Evolutionary conservation across 2,888 invertebrate genomes (phyloP).

Genomic region (Hylaea fasciaria): DNA sequence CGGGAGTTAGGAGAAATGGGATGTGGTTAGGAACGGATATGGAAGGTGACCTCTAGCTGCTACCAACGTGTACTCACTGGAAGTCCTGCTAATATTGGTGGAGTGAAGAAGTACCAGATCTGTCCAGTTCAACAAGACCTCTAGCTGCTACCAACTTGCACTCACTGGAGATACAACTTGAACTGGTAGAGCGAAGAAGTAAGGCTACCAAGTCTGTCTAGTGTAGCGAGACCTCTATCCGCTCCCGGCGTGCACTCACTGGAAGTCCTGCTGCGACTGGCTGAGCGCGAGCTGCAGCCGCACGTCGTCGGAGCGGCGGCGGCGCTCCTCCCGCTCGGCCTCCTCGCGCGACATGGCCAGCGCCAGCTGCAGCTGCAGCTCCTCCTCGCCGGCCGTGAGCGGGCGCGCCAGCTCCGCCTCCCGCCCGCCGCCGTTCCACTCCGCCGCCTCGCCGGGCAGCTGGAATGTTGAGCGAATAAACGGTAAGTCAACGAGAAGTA

Average conservation of each 20-base stretch:
- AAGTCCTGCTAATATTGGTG: too few species aligned
- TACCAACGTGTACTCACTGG: too few species aligned
- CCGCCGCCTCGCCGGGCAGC: slow-evolving; percentile 51
- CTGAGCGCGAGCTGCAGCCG: slow-evolving; percentile 97
- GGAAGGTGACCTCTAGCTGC: not conserved
- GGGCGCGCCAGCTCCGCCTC: slow-evolving; percentile 98
- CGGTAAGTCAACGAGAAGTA: too few species aligned
- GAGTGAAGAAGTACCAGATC: too few species aligned
- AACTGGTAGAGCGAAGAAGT: too few species aligned
- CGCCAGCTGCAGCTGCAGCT: slow-evolving; percentile 98
- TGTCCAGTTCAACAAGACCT: too few species aligned
- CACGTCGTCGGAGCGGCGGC: slow-evolving; percentile 97
- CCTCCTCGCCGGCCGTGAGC: slow-evolving; percentile 98
- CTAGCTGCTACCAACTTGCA: too few species aligned
- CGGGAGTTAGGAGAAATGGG: slow-evolving; percentile 19
- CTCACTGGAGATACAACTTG: too few species aligned
- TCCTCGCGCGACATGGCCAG: slow-evolving; percentile 99
- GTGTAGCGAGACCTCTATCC: not conserved
- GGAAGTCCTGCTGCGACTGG: slow-evolving; percentile 97
- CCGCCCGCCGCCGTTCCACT: slow-evolving; percentile 77
- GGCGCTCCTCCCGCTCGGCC: slow-evolving; percentile 97
- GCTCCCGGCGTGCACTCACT: slow-evolving; percentile 80
- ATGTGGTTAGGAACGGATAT: slow-evolving; percentile 6
- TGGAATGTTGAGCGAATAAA: too few species aligned
- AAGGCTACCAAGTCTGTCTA: too few species aligned